A percentile compares a stretch with the other conserved stretches of the same genome.
phyloP scores from a whole-genome alignment of 2,113 vertebrate genomes.

The Zeus faber region DNA sequence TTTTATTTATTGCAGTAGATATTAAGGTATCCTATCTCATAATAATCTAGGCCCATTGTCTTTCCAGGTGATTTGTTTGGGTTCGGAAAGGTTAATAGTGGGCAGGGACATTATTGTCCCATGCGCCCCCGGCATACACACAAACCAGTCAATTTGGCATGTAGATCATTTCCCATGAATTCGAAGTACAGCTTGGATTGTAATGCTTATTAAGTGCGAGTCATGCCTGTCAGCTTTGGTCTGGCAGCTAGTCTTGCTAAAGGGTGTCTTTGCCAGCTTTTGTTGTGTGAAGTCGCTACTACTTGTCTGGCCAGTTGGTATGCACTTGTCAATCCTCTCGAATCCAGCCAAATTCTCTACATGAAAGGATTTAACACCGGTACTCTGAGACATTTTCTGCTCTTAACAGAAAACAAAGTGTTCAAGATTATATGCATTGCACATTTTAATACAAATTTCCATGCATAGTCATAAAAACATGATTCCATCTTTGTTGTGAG shows the following conservation, averaged over 20 bases:
- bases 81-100: no score
- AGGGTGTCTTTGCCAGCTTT: conserved; percentile 21
- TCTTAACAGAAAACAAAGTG: conserved; percentile 18
- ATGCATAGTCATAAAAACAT: no score
- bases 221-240: conserved; percentile 34
- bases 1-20: no score
- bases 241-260: conserved; percentile 29
- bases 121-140: not conserved
- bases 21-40: no score
- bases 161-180: not conserved
- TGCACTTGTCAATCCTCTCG: conserved; percentile 8
- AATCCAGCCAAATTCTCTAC: conserved; percentile 25
- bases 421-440: no score
- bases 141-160: not conserved
- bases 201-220: conserved; percentile 17
- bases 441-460: no score
- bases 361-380: conserved; percentile 19
- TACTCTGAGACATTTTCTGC: not conserved
- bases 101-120: no score
- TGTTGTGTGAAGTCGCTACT: conserved; percentile 42
- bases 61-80: no score
- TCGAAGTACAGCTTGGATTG: not conserved
- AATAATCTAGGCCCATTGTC: no score
- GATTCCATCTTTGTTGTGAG: no score
- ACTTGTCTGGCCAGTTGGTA: conserved; percentile 34